These are phyloP conservation scores for Meghimatium bilineatum DNA, from an alignment of 2,888 invertebrate genomes.

Conservation along the genomic window DNA sequence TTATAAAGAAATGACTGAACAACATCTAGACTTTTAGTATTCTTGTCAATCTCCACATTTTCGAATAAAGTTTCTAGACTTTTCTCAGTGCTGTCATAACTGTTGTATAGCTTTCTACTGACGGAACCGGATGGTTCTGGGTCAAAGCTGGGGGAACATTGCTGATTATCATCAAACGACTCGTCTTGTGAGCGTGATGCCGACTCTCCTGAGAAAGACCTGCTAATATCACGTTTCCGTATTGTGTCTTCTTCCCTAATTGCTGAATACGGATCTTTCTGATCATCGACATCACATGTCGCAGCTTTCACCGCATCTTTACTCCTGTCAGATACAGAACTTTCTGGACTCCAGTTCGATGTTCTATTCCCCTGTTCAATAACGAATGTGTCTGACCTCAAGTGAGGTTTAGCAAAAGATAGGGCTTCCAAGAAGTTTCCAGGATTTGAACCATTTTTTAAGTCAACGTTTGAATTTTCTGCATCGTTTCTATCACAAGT, in stretches of 20 bases:
- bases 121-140: neutral
- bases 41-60: neutral
- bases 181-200: neutral
- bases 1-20: neutral
- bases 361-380: neutral
- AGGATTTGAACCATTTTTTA: neutral
- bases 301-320: neutral
- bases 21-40: neutral
- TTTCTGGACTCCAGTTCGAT: neutral
- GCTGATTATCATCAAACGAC: neutral
- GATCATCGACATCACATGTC: neutral
- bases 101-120: neutral
- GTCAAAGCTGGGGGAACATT: conserved; percentile 8
- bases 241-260: neutral
- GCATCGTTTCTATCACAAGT: neutral
- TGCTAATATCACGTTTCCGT: neutral
- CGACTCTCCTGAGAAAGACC: neutral
- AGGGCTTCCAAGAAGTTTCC: neutral
- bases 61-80: neutral
- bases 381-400: neutral
- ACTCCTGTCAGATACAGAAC: neutral
- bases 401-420: neutral
- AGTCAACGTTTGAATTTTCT: neutral
- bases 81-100: neutral
- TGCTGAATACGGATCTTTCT: neutral